phyloP scores from a whole-genome alignment of 1,140 invertebrate species.

The Lordiphosa clarofinis region DNA sequence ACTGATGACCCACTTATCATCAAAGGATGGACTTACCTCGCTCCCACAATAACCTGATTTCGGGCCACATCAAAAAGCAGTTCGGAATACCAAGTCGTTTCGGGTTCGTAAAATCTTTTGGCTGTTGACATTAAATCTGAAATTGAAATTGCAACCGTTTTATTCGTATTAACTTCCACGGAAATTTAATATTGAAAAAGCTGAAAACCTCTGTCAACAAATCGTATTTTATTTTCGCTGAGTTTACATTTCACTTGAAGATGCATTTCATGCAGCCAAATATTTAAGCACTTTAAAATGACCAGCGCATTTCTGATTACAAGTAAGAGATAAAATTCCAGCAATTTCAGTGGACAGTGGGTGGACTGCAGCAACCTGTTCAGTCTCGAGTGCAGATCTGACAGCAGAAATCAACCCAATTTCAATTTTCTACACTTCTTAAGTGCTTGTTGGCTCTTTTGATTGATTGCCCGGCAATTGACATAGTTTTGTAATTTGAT shows the following conservation, averaged over 20 bases:
- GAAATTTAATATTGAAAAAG: constrained; percentile 20
- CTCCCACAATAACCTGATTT: constrained; percentile 90
- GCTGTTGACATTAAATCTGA: constrained; percentile 82
- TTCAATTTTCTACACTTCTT: constrained; percentile 27
- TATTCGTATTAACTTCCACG: constrained; percentile 1
- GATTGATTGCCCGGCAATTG: constrained; percentile 68
- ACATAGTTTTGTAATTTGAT: constrained; percentile 49
- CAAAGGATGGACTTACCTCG: constrained; percentile 83
- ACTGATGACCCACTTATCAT: constrained; percentile 43
- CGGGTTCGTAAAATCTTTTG: constrained; percentile 84
- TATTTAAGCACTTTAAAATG: constrained; percentile 61
- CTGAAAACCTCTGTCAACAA: constrained; percentile 57
- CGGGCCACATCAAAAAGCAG: constrained; percentile 90
- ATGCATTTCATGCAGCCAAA: constrained; percentile 59
- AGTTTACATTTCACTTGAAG: constrained; percentile 46
- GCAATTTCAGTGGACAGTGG: constrained; percentile 2
- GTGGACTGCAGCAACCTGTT: constrained; percentile 25
- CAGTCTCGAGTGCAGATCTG: constrained; percentile 24
- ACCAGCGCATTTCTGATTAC: constrained; percentile 50
- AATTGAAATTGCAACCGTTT: constrained; percentile 36
- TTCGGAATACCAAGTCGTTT: constrained; percentile 87
- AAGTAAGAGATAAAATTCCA: constrained; percentile 17
- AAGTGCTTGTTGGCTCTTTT: constrained; percentile 32
- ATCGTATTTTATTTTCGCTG: constrained; percentile 37
- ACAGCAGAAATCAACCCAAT: constrained; percentile 62